These are phyloP conservation scores for Araneus ventricosus DNA, from an alignment of 1,140 invertebrate genomes.

Conservation along the genomic window DNA sequence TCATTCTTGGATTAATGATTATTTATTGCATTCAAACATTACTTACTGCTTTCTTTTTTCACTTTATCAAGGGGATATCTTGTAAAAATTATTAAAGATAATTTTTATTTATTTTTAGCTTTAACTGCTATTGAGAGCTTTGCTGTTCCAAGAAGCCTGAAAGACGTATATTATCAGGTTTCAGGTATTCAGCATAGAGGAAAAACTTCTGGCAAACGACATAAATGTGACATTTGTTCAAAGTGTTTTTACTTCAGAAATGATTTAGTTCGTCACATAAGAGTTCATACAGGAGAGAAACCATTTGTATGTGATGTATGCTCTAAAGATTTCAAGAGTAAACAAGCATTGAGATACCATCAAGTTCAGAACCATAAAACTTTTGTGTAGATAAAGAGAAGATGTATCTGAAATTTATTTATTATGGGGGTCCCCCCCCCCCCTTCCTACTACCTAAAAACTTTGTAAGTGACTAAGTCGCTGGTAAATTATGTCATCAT, in stretches of 20 bases:
- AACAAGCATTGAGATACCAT: conserved; percentile 22
- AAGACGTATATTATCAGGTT: too few relatives aligned
- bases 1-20: background rate
- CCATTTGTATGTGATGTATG: conserved; percentile 19
- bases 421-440: background rate
- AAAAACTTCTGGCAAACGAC: background rate
- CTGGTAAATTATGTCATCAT: too few relatives aligned
- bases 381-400: background rate
- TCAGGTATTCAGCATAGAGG: too few relatives aligned
- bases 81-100: too few relatives aligned
- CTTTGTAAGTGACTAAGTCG: too few relatives aligned
- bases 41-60: background rate
- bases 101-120: too few relatives aligned
- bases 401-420: background rate
- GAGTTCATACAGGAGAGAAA: conserved; percentile 40
- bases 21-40: background rate
- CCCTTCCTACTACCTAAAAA: too few relatives aligned
- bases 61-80: too few relatives aligned
- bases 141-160: too few relatives aligned
- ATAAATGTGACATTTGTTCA: background rate
- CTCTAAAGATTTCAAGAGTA: conserved; percentile 25
- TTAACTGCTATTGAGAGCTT: too few relatives aligned
- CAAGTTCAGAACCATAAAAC: background rate
- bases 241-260: background rate
- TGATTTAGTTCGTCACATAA: background rate